A percentile compares a stretch with the other conserved stretches of the same genome.
These are phyloP conservation scores for Synanceia verrucosa DNA, from an alignment of 2,797 vertebrate species.

Conservation along the genomic window DNA sequence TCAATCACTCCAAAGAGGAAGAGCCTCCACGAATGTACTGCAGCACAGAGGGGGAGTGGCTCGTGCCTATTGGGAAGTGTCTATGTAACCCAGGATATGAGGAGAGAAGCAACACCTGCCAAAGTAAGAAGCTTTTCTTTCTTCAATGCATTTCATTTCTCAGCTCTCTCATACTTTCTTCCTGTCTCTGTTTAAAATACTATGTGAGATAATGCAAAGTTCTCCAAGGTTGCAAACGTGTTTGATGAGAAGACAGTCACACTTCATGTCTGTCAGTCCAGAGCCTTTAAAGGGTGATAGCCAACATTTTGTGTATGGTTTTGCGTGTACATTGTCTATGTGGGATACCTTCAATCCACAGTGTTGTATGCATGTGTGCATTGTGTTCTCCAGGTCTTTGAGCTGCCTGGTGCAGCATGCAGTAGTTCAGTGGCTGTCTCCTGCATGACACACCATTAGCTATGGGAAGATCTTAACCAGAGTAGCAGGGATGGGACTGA, in stretches of 20 bases:
- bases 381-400: conserved; percentile 60
- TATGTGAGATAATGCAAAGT: background rate
- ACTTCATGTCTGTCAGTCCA: conserved; percentile 68
- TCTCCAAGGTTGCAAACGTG: conserved; percentile 2
- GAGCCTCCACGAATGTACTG: conserved; percentile 98
- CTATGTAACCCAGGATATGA: conserved; percentile 93
- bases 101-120: conserved; percentile 90
- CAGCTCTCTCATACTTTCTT: background rate
- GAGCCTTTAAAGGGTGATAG: conserved; percentile 37
- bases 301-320: conserved; percentile 23
- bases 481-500: conserved; percentile 60
- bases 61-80: conserved; percentile 98
- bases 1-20: conserved; percentile 97
- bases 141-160: background rate
- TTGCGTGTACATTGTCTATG: conserved; percentile 15
- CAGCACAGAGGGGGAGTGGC: conserved; percentile 98
- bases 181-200: background rate
- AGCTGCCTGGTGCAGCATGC: conserved; percentile 51
- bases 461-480: conserved; percentile 64
- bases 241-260: conserved; percentile 57
- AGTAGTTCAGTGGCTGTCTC: conserved; percentile 63
- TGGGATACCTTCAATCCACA: conserved; percentile 32
- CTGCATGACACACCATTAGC: conserved; percentile 81
- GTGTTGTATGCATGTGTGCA: conserved; percentile 39
- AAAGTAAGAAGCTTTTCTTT: conserved; percentile 87